phyloP scores from a whole-genome alignment of 1,140 invertebrate species.

The Hermatobates lingyangjiaoensis region DNA sequence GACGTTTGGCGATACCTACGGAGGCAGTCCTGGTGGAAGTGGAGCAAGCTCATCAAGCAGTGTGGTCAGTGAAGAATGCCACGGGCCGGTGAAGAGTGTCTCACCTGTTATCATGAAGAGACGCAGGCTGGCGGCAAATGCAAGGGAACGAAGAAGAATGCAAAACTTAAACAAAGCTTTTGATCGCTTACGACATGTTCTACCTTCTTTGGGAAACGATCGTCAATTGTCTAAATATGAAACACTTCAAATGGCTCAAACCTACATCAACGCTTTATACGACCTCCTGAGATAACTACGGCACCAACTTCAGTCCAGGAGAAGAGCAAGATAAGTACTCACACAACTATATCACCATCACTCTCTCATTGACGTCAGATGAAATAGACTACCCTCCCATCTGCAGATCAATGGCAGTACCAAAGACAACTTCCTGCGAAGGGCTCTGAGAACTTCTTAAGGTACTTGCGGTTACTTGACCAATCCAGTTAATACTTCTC shows the following conservation, averaged over 20 bases:
- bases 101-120: constrained; percentile 59
- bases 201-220: constrained; percentile 78
- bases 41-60: neutral
- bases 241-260: constrained; percentile 93
- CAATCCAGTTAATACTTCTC: too few relatives aligned
- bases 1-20: neutral
- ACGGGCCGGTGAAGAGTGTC: constrained; percentile 32
- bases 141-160: constrained; percentile 78
- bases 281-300: constrained; percentile 55
- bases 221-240: constrained; percentile 91
- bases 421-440: too few relatives aligned
- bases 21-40: neutral
- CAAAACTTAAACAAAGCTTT: constrained; percentile 88
- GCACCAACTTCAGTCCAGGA: too few relatives aligned
- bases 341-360: too few relatives aligned
- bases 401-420: too few relatives aligned
- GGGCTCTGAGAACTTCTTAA: too few relatives aligned
- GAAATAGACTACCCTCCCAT: too few relatives aligned
- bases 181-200: constrained; percentile 67
- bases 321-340: too few relatives aligned
- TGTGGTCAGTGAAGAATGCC: neutral
- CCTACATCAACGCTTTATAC: constrained; percentile 76
- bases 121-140: constrained; percentile 76
- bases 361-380: too few relatives aligned
- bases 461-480: too few relatives aligned